Evolutionary conservation across 2,113 vertebrate species (phyloP).

Genomic region (Pseudopodoces humilis): DNA sequence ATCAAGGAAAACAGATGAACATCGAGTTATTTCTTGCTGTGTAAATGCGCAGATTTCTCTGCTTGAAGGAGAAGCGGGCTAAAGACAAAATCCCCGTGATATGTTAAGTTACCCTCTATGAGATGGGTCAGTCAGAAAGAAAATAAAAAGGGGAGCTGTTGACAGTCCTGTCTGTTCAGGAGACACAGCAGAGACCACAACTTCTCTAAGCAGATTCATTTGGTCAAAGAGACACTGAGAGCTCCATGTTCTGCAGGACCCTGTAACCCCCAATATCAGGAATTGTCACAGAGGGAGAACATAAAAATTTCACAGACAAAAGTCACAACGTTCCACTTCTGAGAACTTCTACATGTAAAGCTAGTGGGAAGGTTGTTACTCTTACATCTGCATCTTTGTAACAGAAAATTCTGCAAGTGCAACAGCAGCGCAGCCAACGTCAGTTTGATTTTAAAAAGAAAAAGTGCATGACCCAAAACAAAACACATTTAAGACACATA

Average conservation of each 20-base stretch:
- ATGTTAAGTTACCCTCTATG: not conserved
- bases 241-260: not conserved
- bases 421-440: slow-evolving; percentile 22
- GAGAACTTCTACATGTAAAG: not conserved
- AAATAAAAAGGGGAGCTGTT: not conserved
- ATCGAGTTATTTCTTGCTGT: not conserved
- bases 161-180: not conserved
- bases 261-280: not conserved
- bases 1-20: not conserved
- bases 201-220: not conserved
- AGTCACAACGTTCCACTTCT: not conserved
- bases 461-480: slow-evolving; percentile 15
- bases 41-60: not conserved
- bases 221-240: not conserved
- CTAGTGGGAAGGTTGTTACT: slow-evolving; percentile 24
- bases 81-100: not conserved
- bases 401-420: slow-evolving; percentile 42
- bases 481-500: slow-evolving; percentile 45
- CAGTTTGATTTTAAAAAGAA: slow-evolving; percentile 48
- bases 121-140: not conserved
- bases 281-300: not conserved
- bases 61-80: not conserved
- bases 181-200: not conserved
- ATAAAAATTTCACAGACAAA: not conserved
- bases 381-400: slow-evolving; percentile 39